Evolutionary conservation across 2,888 invertebrate species (phyloP), one percentile per base, ranked within the genome.

Genomic region (Chrysolina americana): DNA sequence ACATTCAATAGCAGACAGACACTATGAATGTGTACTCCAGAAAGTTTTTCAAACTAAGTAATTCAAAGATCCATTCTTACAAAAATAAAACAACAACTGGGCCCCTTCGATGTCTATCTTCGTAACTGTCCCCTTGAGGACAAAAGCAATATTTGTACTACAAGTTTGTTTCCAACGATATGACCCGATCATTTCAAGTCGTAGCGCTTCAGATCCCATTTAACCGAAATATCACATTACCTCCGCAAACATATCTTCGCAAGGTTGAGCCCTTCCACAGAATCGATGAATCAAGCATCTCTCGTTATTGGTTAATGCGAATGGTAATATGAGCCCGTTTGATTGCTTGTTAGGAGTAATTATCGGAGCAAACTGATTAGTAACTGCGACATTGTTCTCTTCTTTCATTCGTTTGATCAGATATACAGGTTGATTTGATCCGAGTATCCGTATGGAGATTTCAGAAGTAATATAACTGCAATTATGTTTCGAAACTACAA

Each of bases 231-330:
- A 59, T 59, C 59, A 36, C 15, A 59, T 59, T 59, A n/a, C 59
- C 59, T 59, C 11, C 59, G 59, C 36, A 59, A 59, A 59, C 59
- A 59, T 59, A 59, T 59, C 28, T 59, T 9, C n/a, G n/a, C 15
- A 15, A 59, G 28, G 59, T 36, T 59, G n/a, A 15, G 23, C 23
- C 59, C 28, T 17, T 10, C 19, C n/a, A 59, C 59, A 59, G 59
- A 59, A 59, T 59, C 59, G 59, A 59, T 59, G 59, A 28, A 59
- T 59, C 59, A 59, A 59, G 17, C 36, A n/a, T 59, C 36, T 59
- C 59, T 59, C n/a, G 59, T 59, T 59, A 36, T 59, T 23, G 10
- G 59, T 59, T 59, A 28, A 59, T 59, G 59, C 36, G 59, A 28
- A 23, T 59, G 36, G 17, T 59, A 36, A 59, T 59, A 59, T 8